Evolutionary conservation across 2,113 vertebrate species (phyloP).

Genomic region (Mus spicilegus): DNA sequence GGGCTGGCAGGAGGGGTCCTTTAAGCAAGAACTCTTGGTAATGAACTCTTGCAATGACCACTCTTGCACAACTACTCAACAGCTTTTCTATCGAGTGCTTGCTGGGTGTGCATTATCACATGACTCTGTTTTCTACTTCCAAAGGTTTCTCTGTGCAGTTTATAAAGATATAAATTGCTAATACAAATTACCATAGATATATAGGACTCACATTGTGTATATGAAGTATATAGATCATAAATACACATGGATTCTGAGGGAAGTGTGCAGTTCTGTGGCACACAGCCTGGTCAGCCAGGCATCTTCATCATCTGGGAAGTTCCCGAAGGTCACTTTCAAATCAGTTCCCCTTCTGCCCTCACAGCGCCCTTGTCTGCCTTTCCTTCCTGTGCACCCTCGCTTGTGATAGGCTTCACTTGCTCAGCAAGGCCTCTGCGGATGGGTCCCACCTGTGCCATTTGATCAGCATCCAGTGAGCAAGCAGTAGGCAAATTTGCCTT

Average conservation of each 20-base stretch:
- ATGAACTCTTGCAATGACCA: neutral
- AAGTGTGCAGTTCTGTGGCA: neutral
- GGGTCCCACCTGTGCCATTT: neutral
- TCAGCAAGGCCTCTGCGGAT: neutral
- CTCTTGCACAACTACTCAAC: neutral
- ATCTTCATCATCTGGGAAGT: neutral
- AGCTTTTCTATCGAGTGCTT: constrained; percentile 6
- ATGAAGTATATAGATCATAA: neutral
- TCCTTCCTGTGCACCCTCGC: neutral
- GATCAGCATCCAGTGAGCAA: neutral
- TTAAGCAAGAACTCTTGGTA: neutral
- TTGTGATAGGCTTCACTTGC: neutral
- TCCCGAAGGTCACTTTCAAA: neutral
- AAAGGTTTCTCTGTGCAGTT: constrained; percentile 3
- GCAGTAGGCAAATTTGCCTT: neutral
- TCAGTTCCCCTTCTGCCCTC: neutral
- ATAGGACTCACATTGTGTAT: neutral
- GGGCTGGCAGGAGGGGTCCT: constrained; percentile 14
- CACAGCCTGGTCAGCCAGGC: neutral
- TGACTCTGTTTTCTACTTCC: neutral
- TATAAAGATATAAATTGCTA: neutral
- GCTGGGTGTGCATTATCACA: neutral
- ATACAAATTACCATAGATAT: neutral
- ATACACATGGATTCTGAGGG: neutral
- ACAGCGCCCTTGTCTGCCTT: neutral